Percentiles rank a stretch among this genome's conserved stretches.
Evolutionary conservation across 2,888 invertebrate genomes (phyloP).

Genomic region (Sarcophaga carnaria): DNA sequence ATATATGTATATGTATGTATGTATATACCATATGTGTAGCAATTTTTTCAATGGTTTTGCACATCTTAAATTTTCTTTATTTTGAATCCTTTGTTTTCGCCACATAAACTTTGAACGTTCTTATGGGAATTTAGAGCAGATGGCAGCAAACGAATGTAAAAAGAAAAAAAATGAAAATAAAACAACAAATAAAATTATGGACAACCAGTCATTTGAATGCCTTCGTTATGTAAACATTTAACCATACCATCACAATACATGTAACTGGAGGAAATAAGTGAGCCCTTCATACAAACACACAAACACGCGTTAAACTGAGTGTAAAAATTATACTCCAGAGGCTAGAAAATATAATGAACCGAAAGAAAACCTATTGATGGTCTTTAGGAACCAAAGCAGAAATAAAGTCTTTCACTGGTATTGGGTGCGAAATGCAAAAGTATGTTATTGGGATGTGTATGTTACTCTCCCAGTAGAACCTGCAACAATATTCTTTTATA

Average conservation of each 20-base stretch:
- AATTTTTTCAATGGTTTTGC: background rate
- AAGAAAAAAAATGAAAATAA: background rate
- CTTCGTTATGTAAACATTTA: too few relatives aligned
- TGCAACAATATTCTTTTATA: background rate
- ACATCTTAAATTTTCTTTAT: conserved; percentile 10
- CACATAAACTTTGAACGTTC: conserved; percentile 52
- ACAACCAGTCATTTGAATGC: background rate
- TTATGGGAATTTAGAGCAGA: conserved; percentile 35
- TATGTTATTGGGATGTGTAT: background rate
- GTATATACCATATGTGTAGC: background rate
- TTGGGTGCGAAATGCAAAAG: background rate
- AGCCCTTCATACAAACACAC: background rate
- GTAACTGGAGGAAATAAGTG: too few relatives aligned
- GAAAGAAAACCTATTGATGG: background rate
- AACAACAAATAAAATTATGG: conserved; percentile 21
- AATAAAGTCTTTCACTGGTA: background rate
- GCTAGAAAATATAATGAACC: conserved; percentile 33
- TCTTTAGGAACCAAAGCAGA: background rate
- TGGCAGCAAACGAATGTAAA: background rate
- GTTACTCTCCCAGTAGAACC: conserved; percentile 3
- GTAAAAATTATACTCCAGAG: conserved; percentile 58
- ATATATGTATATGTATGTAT: too few relatives aligned
- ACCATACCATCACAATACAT: too few relatives aligned
- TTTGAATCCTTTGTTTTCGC: conserved; percentile 26
- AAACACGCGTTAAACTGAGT: conserved; percentile 45